These are phyloP conservation scores for Aulostomus chinensis DNA, from an alignment of 2,797 vertebrate species.

Conservation along the genomic window DNA sequence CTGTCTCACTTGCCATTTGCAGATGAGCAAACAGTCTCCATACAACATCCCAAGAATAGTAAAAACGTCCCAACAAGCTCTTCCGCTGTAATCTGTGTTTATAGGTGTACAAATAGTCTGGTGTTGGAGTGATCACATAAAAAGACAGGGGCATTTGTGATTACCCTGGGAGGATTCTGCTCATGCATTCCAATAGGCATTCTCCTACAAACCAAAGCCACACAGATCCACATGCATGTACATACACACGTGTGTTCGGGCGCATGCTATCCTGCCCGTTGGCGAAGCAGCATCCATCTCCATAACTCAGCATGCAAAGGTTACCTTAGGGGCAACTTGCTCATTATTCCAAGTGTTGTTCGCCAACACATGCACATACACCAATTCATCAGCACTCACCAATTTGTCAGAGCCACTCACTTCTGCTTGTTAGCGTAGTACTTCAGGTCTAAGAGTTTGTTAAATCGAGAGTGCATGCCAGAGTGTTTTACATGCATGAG, in stretches of 20 bases:
- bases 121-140: conserved; percentile 26
- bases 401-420: conserved; percentile 63
- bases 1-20: conserved; percentile 48
- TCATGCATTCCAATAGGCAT: conserved; percentile 19
- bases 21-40: conserved; percentile 54
- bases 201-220: conserved; percentile 10
- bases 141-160: conserved; percentile 29
- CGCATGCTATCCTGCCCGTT: not conserved
- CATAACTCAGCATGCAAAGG: conserved; percentile 59
- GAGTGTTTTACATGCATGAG: conserved; percentile 1
- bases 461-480: conserved; percentile 14
- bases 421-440: conserved; percentile 54
- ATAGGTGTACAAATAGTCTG: conserved; percentile 45
- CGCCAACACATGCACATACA: conserved; percentile 61
- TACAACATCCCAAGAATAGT: conserved; percentile 34
- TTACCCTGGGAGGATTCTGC: conserved; percentile 25
- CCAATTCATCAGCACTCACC: conserved; percentile 56
- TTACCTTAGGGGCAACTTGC: conserved; percentile 71
- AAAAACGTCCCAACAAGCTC: conserved; percentile 45
- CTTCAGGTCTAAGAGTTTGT: conserved; percentile 53
- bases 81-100: conserved; percentile 38
- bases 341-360: conserved; percentile 80
- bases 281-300: conserved; percentile 59
- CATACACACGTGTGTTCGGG: conserved; percentile 9
- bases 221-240: not conserved